These are phyloP conservation scores for Tragelaphus scriptus DNA, from an alignment of 2,113 vertebrate species.

Conservation along the genomic window DNA sequence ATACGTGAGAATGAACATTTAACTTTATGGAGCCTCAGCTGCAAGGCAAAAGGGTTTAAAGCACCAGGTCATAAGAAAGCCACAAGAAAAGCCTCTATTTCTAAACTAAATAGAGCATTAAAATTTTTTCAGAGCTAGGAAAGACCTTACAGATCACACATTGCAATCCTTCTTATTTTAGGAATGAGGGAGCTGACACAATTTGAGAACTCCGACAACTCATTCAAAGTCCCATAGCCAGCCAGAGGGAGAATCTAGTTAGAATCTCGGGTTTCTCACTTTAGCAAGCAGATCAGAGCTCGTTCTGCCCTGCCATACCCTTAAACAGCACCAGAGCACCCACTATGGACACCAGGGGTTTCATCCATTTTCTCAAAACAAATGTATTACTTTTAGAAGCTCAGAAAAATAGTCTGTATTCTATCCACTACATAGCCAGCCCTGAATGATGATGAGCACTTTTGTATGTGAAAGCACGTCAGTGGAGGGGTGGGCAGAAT, in stretches of 20 bases:
- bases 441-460: background rate
- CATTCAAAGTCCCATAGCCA: background rate
- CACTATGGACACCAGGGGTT: background rate
- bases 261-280: background rate
- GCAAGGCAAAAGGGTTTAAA: constrained; percentile 52
- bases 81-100: constrained; percentile 54
- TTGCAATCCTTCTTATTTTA: constrained; percentile 21
- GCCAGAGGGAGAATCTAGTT: background rate
- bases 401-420: background rate
- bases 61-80: constrained; percentile 39
- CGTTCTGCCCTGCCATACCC: background rate
- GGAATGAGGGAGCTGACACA: background rate
- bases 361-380: background rate
- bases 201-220: background rate
- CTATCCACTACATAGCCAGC: background rate
- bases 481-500: background rate
- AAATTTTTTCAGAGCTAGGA: background rate
- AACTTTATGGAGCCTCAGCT: constrained; percentile 56
- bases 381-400: background rate
- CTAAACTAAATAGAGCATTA: constrained; percentile 49
- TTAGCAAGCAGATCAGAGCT: background rate
- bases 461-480: background rate
- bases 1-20: constrained; percentile 50
- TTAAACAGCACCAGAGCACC: background rate
- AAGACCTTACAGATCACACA: background rate